phyloP scores from a whole-genome alignment of 2,888 invertebrate species.

The Lymantria monacha region DNA sequence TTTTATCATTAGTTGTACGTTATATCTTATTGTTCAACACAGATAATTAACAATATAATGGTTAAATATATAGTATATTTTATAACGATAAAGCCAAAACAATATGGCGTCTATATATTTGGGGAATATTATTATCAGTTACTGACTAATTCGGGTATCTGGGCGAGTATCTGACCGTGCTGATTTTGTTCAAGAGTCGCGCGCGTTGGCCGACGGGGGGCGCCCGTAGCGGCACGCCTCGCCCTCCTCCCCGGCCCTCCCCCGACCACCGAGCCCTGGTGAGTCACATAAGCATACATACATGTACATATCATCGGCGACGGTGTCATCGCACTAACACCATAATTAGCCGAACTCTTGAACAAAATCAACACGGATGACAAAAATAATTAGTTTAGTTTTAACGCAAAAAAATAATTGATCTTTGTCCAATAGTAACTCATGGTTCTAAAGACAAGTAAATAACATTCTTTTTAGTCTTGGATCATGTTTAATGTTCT shows the following conservation, averaged over 20 bases:
- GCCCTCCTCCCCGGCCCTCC: constrained; percentile 45
- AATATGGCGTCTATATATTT: neutral
- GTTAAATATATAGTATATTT: too few relatives aligned
- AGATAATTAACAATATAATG: too few relatives aligned
- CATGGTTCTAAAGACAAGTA: too few relatives aligned
- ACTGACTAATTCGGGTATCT: neutral
- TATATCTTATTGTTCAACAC: too few relatives aligned
- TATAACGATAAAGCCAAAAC: too few relatives aligned
- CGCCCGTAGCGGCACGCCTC: constrained; percentile 62
- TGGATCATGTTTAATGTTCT: too few relatives aligned
- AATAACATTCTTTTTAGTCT: too few relatives aligned
- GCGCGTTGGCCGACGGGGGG: constrained; percentile 61
- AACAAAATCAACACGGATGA: constrained; percentile 50
- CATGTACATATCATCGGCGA: constrained; percentile 9
- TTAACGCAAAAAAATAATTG: too few relatives aligned
- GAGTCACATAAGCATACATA: constrained; percentile 53
- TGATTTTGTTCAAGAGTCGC: constrained; percentile 80
- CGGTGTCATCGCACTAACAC: constrained; percentile 4
- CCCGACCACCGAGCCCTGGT: constrained; percentile 58
- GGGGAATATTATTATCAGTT: neutral
- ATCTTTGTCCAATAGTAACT: too few relatives aligned
- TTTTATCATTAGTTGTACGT: too few relatives aligned
- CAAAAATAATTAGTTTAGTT: constrained; percentile 2
- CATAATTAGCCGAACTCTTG: constrained; percentile 60
- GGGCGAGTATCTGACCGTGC: constrained; percentile 45